Conservation (phyloP, 1,140 invertebrate species). For the Eueides isabella region DNA sequence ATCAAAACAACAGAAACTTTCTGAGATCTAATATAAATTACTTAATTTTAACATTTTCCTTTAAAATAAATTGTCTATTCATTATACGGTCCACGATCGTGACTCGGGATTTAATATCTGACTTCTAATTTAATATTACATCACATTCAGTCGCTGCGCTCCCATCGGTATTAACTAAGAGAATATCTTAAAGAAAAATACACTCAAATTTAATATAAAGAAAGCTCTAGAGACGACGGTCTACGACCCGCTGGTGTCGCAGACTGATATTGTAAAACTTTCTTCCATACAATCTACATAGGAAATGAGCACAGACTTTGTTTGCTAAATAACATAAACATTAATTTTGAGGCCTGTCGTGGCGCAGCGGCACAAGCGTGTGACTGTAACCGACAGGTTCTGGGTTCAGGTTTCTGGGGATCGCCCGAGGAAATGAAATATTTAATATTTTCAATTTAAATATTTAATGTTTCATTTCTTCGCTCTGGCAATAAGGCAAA, state of each 20-base stretch:
- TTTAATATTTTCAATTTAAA: no score
- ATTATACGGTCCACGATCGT: neutral
- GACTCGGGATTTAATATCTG: neutral
- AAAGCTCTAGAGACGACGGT: constrained; percentile 49
- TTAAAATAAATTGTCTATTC: neutral
- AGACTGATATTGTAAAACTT: constrained; percentile 76
- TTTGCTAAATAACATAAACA: no score
- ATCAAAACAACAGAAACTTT: no score
- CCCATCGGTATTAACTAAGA: neutral
- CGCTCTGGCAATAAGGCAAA: no score
- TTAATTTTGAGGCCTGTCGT: no score
- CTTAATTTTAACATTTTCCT: neutral
- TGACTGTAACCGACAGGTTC: no score
- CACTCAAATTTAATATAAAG: constrained; percentile 18
- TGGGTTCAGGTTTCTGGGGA: no score
- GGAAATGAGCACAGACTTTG: constrained; percentile 75
- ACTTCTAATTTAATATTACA: constrained; percentile 6
- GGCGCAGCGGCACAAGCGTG: no score
- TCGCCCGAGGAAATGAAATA: no score
- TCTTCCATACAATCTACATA: constrained; percentile 77
- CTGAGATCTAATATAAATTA: no score
- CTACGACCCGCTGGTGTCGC: constrained; percentile 55
- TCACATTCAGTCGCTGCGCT: neutral
- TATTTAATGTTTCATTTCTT: no score
- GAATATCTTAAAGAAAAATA: constrained; percentile 16